Evolutionary conservation across 1,140 invertebrate genomes (phyloP).

Genomic region (Drosophila tsacasi): DNA sequence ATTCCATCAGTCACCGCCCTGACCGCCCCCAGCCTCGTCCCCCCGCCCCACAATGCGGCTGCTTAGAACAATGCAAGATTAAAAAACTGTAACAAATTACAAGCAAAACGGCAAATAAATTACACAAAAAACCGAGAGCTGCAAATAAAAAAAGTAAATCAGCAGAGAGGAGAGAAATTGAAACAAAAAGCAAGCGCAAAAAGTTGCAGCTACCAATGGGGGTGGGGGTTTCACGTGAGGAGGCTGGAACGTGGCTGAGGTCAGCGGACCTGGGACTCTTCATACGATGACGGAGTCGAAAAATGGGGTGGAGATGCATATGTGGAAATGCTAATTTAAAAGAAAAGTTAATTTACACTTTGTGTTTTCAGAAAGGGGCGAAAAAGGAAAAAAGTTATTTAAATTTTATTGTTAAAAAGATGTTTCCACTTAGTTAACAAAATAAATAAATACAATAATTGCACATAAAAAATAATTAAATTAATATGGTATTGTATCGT

Average conservation of each 20-base stretch:
- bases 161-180: slow-evolving; percentile 7
- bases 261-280: slow-evolving; percentile 31
- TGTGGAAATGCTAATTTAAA: slow-evolving; percentile 33
- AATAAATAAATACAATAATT: not conserved
- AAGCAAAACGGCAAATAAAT: slow-evolving; percentile 83
- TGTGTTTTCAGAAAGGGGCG: not conserved
- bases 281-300: not conserved
- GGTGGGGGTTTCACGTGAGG: not conserved
- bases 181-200: slow-evolving; percentile 44
- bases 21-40: slow-evolving; percentile 39
- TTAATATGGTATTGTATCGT: not conserved
- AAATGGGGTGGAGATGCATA: not conserved
- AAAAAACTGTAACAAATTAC: slow-evolving; percentile 83
- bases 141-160: slow-evolving; percentile 37
- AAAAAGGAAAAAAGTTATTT: not conserved
- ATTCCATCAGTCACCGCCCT: slow-evolving; percentile 34
- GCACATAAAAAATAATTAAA: not conserved
- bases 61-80: slow-evolving; percentile 81
- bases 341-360: slow-evolving; percentile 41
- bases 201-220: slow-evolving; percentile 33
- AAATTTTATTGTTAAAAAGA: not conserved
- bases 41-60: slow-evolving; percentile 27
- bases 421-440: not conserved
- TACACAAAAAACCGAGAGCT: slow-evolving; percentile 67
- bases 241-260: slow-evolving; percentile 18